Conservation (phyloP, 2,888 invertebrate species). For the Diachrysia chrysitis region DNA sequence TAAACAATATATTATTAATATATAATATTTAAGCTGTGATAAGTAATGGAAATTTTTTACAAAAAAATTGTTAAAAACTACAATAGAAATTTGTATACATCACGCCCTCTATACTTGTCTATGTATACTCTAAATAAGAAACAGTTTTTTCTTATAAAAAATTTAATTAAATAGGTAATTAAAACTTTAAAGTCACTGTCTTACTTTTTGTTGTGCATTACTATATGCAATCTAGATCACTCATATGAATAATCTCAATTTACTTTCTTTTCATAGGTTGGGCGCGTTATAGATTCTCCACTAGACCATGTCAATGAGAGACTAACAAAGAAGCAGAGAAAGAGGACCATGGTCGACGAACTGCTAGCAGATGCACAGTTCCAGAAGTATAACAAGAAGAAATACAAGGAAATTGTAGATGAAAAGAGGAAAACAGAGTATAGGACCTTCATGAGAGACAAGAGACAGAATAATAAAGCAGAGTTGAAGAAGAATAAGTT, state of each 20-base stretch:
- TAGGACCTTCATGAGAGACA: conserved; percentile 93
- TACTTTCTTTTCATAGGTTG: conserved; percentile 87
- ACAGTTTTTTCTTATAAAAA: too few relatives aligned
- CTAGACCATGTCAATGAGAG: conserved; percentile 96
- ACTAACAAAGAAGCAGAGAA: conserved; percentile 95
- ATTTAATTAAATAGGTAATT: too few relatives aligned
- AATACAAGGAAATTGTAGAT: conserved; percentile 93
- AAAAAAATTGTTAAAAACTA: too few relatives aligned
- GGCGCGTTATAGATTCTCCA: conserved; percentile 94
- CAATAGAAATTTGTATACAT: too few relatives aligned
- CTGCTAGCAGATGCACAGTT: conserved; percentile 96
- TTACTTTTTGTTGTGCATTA: too few relatives aligned
- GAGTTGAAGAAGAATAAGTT: conserved; percentile 80
- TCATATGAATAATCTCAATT: background rate
- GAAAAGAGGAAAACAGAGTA: conserved; percentile 92
- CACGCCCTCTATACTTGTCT: too few relatives aligned
- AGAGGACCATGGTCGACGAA: conserved; percentile 97
- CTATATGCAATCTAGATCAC: too few relatives aligned
- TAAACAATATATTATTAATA: too few relatives aligned
- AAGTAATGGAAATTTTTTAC: too few relatives aligned
- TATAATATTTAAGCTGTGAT: too few relatives aligned
- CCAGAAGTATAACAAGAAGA: conserved; percentile 93
- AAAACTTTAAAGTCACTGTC: too few relatives aligned
- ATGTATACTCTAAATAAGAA: too few relatives aligned
- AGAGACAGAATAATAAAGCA: conserved; percentile 91